Percentiles rank a stretch among this genome's conserved stretches.
Evolutionary conservation across 1,140 invertebrate species (phyloP).

Genomic region (Monochamus saltuarius): DNA sequence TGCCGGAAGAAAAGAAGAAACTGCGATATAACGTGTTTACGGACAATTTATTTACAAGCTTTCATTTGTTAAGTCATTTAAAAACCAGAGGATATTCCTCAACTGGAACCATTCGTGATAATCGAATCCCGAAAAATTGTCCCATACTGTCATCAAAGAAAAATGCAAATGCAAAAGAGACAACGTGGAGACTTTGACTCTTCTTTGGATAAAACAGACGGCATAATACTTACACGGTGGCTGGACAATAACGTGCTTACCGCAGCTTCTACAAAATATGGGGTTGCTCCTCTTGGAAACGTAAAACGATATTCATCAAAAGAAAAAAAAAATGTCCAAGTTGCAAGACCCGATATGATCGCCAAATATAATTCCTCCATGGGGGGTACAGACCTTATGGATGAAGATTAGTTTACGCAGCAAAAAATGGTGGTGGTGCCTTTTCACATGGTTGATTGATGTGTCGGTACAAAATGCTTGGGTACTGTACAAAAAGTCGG

Average conservation of each 20-base stretch:
- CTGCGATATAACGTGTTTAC: constrained; percentile 16
- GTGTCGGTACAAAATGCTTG: constrained; percentile 46
- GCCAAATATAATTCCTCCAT: constrained; percentile 43
- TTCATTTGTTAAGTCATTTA: constrained; percentile 16
- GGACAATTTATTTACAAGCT: constrained; percentile 25
- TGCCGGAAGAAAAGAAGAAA: constrained; percentile 13
- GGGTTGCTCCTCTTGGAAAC: no score
- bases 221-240: no score
- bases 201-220: no score
- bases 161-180: constrained; percentile 5
- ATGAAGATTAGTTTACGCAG: constrained; percentile 46
- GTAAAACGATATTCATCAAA: no score
- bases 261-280: no score
- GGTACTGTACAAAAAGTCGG: constrained; percentile 36
- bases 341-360: constrained; percentile 31
- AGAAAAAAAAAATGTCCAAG: constrained; percentile 24
- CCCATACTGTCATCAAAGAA: constrained; percentile 1
- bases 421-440: constrained; percentile 49
- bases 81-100: constrained; percentile 11
- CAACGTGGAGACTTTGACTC: neutral
- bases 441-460: constrained; percentile 45
- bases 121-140: constrained; percentile 23
- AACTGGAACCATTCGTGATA: constrained; percentile 22
- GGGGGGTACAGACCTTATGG: constrained; percentile 47
- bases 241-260: no score